These are phyloP conservation scores for Agelaius phoeniceus DNA, from an alignment of 2,113 vertebrate species.

Conservation along the genomic window DNA sequence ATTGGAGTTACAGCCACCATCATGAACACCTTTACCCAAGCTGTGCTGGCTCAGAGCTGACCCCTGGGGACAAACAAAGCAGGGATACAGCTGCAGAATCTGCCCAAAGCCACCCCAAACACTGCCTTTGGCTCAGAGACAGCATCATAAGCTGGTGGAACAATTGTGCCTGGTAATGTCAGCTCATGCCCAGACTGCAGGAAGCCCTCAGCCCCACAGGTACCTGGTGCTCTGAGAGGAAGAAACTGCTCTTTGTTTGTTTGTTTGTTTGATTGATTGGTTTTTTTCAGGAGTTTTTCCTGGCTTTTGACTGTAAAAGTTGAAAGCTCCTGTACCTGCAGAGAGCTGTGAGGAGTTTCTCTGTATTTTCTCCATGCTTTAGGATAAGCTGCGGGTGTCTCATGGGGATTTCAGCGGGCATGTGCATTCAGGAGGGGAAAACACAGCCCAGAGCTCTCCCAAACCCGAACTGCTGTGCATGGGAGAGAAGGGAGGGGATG, in stretches of 20 bases:
- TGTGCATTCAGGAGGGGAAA: neutral
- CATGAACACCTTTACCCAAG: fast-evolving
- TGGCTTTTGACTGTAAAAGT: neutral
- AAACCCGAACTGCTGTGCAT: fast-evolving
- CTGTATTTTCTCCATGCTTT: neutral
- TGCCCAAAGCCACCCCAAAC: neutral
- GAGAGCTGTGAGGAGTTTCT: neutral
- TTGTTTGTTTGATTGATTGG: neutral
- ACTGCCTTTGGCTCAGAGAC: neutral
- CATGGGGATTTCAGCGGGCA: fast-evolving
- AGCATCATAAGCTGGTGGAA: fast-evolving
- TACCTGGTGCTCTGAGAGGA: neutral
- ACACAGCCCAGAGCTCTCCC: neutral
- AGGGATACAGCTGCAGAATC: fast-evolving
- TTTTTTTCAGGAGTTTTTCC: neutral
- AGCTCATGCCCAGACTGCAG: neutral
- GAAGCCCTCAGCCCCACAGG: neutral
- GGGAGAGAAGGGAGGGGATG: neutral
- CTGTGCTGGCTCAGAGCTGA: neutral
- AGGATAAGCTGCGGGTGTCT: neutral
- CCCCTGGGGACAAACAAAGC: too few relatives aligned
- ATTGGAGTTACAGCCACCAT: neutral
- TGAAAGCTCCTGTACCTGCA: neutral
- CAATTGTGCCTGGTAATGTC: neutral
- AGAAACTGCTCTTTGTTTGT: neutral